Evolutionary conservation across 2,888 invertebrate genomes (phyloP), one percentile per base, ranked within the genome.

Genomic region (Notodonta dromedarius): DNA sequence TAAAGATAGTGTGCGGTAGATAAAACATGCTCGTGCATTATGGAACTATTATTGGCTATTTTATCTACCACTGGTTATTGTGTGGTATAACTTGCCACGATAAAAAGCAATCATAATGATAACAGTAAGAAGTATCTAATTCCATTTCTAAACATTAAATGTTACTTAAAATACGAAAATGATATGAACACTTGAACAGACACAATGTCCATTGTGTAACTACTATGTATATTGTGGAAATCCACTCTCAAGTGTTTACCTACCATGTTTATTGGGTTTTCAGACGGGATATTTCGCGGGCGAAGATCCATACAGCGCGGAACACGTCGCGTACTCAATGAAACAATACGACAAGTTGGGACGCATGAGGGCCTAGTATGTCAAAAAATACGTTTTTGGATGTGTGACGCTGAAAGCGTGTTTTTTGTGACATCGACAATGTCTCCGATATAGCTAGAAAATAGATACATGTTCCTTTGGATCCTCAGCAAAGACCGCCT

Each of bases 291-390:
- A 93, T 35, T 93, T 93, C 63, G 76, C 85, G 2, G 93, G 93
- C 0, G 92, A 93, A 0, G 91, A 91, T n/a, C 87, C 90, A 0
- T 73, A 77, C 39, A 68, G 67, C 0, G 78, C 84, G 0, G 90
- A 93, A 58, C 93, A 93, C 63, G 13, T 93, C 1, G 93, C 93
- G 0, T 93, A 71, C 69, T 85, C 87, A 1, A 81, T 91, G 66
- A 92, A 89, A 59, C 93, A 93, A 57, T 93, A 93, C 62, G 84
- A 93, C 67, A 82, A 83, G 63, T 85, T 93, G 87, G 74, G 79
- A 5, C 78, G 92, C 46, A 52, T 71, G 0, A 74, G 82, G 51
- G 88, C 70, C 71, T 84, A 90, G 93, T 92, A 73, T 11, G 76
- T 65, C n/a, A 51, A 12, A 6, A 4, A 24, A 24, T 24, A 24